Evolutionary conservation across 2,888 invertebrate genomes (phyloP).

Genomic region (Papilio elwesi): DNA sequence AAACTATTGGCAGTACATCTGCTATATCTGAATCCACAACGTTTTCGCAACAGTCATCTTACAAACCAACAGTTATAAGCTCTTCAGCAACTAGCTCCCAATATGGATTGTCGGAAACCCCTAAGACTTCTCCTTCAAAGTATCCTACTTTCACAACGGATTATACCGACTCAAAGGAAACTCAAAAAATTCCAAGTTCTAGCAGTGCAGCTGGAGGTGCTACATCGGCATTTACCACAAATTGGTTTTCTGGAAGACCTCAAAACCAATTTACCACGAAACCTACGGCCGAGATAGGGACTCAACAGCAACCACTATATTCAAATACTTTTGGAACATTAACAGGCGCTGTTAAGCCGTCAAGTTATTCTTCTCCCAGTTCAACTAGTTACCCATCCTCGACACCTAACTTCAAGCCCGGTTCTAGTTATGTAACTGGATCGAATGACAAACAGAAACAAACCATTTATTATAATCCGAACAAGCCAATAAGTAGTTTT

Average conservation of each 20-base stretch:
- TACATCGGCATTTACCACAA: too few relatives aligned
- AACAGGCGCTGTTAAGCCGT: conserved; percentile 23
- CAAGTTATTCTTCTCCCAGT: neutral
- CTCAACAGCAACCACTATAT: conserved; percentile 21
- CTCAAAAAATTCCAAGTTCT: too few relatives aligned
- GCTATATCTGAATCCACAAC: conserved; percentile 4
- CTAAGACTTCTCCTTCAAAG: neutral
- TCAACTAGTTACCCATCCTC: conserved; percentile 7
- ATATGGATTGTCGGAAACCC: neutral
- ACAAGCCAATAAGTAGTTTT: conserved; percentile 11
- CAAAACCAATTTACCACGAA: conserved; percentile 10
- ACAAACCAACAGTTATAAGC: neutral
- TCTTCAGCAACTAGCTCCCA: neutral
- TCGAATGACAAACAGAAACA: conserved; percentile 25
- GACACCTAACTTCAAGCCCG: conserved; percentile 4
- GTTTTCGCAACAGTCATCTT: neutral
- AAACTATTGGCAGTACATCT: neutral
- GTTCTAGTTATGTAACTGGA: conserved; percentile 13
- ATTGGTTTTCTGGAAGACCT: neutral
- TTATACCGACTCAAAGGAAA: too few relatives aligned
- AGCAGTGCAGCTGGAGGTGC: too few relatives aligned
- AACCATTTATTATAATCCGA: conserved; percentile 2
- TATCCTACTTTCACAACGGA: neutral
- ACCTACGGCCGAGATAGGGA: neutral
- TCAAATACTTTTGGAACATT: conserved; percentile 30